These are phyloP conservation scores for Coregonus ussuriensis DNA, from an alignment of 2,797 vertebrate species.

Conservation along the genomic window DNA sequence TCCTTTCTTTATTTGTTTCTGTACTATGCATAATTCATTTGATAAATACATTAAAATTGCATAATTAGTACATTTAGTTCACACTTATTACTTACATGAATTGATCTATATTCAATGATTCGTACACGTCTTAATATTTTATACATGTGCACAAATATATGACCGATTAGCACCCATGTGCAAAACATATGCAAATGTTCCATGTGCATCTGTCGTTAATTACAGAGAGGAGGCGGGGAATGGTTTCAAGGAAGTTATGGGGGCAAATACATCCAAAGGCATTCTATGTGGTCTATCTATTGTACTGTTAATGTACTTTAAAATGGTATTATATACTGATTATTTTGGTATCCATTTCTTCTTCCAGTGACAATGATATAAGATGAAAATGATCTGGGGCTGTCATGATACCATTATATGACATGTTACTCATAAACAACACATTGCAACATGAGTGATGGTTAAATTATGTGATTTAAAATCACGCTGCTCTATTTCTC, in stretches of 20 bases:
- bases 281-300: conserved; percentile 58
- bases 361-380: conserved; percentile 16
- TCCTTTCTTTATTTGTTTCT: conserved; percentile 35
- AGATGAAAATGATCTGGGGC: background rate
- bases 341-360: conserved; percentile 46
- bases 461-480: background rate
- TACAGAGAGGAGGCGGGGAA: conserved; percentile 76
- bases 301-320: conserved; percentile 59
- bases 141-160: conserved; percentile 74
- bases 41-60: conserved; percentile 39
- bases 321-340: conserved; percentile 54
- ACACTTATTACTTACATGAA: conserved; percentile 12
- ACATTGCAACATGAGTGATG: background rate
- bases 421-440: background rate
- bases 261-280: conserved; percentile 50
- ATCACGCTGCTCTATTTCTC: background rate
- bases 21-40: conserved; percentile 38
- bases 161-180: conserved; percentile 74
- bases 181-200: conserved; percentile 79
- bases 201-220: conserved; percentile 80
- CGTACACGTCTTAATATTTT: conserved; percentile 63
- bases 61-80: conserved; percentile 32
- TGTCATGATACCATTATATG: background rate
- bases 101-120: conserved; percentile 41
- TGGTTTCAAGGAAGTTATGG: conserved; percentile 71